A percentile compares a stretch with the other conserved stretches of the same genome.
Conservation (phyloP, 2,113 vertebrate species). For the Leucopternis melanops region DNA sequence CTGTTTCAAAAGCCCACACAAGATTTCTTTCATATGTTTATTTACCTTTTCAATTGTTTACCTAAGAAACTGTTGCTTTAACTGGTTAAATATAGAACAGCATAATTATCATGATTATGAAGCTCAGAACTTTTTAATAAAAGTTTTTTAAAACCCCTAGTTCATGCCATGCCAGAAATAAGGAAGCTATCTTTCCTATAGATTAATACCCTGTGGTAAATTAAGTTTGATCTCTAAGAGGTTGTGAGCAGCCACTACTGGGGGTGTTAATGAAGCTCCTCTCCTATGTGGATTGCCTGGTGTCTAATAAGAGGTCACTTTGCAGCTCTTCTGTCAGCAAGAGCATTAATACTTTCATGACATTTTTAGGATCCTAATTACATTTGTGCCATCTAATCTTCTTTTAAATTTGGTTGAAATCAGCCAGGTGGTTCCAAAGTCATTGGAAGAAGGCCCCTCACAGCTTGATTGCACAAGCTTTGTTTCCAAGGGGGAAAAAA, state of each 20-base stretch:
- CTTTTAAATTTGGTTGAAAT: neutral
- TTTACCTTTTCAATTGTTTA: neutral
- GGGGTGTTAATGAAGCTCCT: neutral
- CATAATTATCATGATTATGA: neutral
- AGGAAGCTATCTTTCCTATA: neutral
- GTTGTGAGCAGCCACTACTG: neutral
- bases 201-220: neutral
- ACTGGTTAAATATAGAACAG: neutral
- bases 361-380: neutral
- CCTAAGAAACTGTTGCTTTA: neutral
- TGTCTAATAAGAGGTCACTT: neutral
- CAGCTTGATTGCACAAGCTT: neutral
- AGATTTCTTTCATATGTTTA: neutral
- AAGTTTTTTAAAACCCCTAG: neutral
- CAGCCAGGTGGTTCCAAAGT: neutral
- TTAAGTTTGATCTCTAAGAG: neutral
- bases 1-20: neutral
- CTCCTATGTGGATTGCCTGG: neutral
- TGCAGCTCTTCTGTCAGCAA: neutral
- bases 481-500: neutral
- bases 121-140: neutral
- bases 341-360: neutral
- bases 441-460: neutral
- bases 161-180: neutral
- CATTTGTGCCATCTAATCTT: neutral